Evolutionary conservation across 1,140 invertebrate genomes (phyloP).

Genomic region (Bathynomus jamesi): DNA sequence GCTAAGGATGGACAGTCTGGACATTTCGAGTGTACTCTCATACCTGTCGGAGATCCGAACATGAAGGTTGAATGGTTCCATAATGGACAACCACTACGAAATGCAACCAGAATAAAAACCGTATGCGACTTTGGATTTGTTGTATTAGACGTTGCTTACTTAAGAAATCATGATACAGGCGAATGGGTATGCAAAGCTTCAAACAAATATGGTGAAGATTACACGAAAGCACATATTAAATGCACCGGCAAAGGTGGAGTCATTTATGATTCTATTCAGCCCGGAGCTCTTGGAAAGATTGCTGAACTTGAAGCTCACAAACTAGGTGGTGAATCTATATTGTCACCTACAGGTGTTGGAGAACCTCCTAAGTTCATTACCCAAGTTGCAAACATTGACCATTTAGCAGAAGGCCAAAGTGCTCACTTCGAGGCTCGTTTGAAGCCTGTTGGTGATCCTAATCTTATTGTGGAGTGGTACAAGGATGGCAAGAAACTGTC

Average conservation of each 20-base stretch:
- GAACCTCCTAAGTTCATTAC: conserved; percentile 80
- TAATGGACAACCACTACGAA: conserved; percentile 74
- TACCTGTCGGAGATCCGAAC: conserved; percentile 86
- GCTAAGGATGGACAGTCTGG: conserved; percentile 84
- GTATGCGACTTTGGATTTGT: conserved; percentile 95
- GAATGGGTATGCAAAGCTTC: conserved; percentile 82
- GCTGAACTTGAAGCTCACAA: conserved; percentile 64
- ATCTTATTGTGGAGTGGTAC: conserved; percentile 83
- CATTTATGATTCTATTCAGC: conserved; percentile 86
- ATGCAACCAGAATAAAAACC: conserved; percentile 85
- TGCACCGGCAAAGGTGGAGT: conserved; percentile 80
- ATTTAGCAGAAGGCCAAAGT: conserved; percentile 82
- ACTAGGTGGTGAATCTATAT: conserved; percentile 48
- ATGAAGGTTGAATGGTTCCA: conserved; percentile 95
- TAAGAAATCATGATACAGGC: conserved; percentile 86
- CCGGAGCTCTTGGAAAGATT: conserved; percentile 83
- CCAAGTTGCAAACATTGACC: conserved; percentile 70
- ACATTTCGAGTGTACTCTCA: conserved; percentile 84
- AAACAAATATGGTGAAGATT: conserved; percentile 83
- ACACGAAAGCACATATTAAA: conserved; percentile 68
- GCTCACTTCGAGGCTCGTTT: conserved; percentile 85
- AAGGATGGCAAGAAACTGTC: conserved; percentile 87
- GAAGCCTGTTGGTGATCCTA: conserved; percentile 83
- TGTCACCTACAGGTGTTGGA: conserved; percentile 56
- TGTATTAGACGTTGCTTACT: conserved; percentile 86